A percentile compares a stretch with the other conserved stretches of the same genome.
Evolutionary conservation across 2,888 invertebrate species (phyloP).

Genomic region (Philereme vetulata): DNA sequence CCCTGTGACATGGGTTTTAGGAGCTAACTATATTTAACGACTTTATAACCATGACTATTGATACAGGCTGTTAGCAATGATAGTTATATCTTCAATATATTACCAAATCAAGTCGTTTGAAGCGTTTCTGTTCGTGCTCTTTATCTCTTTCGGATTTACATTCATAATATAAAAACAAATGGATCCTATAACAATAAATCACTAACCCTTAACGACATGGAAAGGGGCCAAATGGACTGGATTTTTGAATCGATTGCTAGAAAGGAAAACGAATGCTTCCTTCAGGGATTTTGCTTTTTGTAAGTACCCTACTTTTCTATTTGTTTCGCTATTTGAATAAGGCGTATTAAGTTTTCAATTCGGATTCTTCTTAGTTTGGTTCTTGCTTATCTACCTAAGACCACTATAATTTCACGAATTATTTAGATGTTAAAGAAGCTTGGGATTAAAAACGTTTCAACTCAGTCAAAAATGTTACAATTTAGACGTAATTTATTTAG

Average conservation of each 20-base stretch:
- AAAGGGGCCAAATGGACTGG: slow-evolving; percentile 45
- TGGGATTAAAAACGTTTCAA: too few relatives aligned
- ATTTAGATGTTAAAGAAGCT: too few relatives aligned
- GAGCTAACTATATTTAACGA: too few relatives aligned
- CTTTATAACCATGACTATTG: too few relatives aligned
- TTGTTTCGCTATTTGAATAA: background rate
- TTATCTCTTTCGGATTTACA: slow-evolving; percentile 38
- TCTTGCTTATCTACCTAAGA: too few relatives aligned
- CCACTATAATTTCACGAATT: too few relatives aligned
- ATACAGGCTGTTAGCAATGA: too few relatives aligned
- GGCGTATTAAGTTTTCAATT: too few relatives aligned
- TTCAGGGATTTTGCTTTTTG: slow-evolving; percentile 34
- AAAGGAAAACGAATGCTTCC: slow-evolving; percentile 40
- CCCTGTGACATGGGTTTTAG: too few relatives aligned
- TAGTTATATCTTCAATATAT: background rate
- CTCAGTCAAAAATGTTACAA: too few relatives aligned
- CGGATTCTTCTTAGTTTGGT: too few relatives aligned
- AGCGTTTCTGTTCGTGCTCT: slow-evolving; percentile 7
- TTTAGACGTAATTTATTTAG: too few relatives aligned
- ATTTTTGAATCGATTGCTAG: slow-evolving; percentile 46
- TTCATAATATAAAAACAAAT: slow-evolving; percentile 45
- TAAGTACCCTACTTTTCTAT: slow-evolving; percentile 21
- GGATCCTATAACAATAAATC: slow-evolving; percentile 50
- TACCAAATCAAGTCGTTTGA: slow-evolving; percentile 14
- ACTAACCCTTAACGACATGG: slow-evolving; percentile 48